Base-by-base conservation (phyloP, 2,113 vertebrate genomes). In the Neodon shergylaensis region DNA sequence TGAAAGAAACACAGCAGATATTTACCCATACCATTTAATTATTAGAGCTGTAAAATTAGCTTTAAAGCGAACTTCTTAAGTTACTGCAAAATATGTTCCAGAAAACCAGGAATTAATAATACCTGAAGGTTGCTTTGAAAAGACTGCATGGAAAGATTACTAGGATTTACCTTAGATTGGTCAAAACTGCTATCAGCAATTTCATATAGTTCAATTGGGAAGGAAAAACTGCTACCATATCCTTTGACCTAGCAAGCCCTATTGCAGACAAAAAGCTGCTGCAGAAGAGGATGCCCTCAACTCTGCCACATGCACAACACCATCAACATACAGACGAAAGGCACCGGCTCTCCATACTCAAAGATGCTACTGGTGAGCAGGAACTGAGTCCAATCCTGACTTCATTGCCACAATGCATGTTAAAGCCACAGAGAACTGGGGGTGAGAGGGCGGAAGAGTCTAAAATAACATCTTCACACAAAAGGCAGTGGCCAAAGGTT, bases 21-120 rank as follows among this genome's bases (percentile, higher is more conserved):
- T 79, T 92, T 87, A 79, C 44, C 74, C 72, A 65, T 10, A 86
- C 65, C 24, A 82, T n/a, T 88, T 52, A 92, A 91, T 70, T 76
- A 88, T 65, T 65, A 52, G 28, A 83, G 90, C 2, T 21, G 61
- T 78, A 82, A 96, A 96, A 79, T 52, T 78, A 89, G 73, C 92
- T 54, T 95, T 94, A 91, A 95, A 95, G 85, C 44, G 68, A 1
- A 61, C 36, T 94, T 89, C 31, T 94, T 89, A 94, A 90, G 10
- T 78, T 82, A 17, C 39, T 70, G 66, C n/a, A 90, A 95, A 95
- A 86, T 47, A 91, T 49, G 7, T 81, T 61, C 21, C 93, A n/a
- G 88, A 96, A 91, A 91, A 83, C 26, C 79, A 7, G 85, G 79
- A 83, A 73, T 72, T 54, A 54, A 42, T 92, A 93, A 76, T 88